Percentiles rank a stretch among this genome's conserved stretches.
Conservation (phyloP, 2,113 vertebrate species). For the Oenanthe oenanthe region DNA sequence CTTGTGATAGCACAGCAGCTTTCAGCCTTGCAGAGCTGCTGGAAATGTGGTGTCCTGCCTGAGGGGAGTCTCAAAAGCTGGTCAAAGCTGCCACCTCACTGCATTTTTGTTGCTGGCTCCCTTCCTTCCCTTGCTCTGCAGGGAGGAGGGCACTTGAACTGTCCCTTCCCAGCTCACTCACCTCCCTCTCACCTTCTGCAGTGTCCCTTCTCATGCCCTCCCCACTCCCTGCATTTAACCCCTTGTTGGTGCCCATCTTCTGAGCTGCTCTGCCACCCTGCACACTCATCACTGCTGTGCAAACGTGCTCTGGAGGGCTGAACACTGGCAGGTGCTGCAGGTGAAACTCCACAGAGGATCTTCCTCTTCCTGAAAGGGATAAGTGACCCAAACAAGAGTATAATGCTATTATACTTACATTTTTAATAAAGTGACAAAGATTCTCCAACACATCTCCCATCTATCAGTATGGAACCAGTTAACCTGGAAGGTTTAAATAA, state of each 20-base stretch:
- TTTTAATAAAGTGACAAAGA: neutral
- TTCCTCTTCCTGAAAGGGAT: neutral
- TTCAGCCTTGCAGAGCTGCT: neutral
- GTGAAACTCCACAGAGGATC: neutral
- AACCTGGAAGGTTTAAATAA: neutral
- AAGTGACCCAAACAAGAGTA: neutral
- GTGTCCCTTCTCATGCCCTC: neutral
- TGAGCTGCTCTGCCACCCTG: neutral
- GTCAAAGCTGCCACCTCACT: neutral
- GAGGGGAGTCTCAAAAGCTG: neutral
- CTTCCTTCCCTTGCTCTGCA: neutral
- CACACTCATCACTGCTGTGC: rapidly evolving
- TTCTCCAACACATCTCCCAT: neutral
- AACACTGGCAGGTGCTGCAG: rapidly evolving
- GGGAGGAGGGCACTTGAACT: rapidly evolving
- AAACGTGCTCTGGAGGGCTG: neutral
- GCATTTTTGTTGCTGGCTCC: rapidly evolving
- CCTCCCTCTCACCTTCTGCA: neutral
- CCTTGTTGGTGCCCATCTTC: neutral
- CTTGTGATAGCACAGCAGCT: neutral
- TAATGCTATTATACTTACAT: neutral
- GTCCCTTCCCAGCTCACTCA: neutral
- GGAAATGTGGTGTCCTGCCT: rapidly evolving
- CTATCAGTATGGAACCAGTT: neutral
- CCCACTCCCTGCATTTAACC: neutral